phyloP scores from a whole-genome alignment of 1,140 invertebrate species.

The Musca domestica region DNA sequence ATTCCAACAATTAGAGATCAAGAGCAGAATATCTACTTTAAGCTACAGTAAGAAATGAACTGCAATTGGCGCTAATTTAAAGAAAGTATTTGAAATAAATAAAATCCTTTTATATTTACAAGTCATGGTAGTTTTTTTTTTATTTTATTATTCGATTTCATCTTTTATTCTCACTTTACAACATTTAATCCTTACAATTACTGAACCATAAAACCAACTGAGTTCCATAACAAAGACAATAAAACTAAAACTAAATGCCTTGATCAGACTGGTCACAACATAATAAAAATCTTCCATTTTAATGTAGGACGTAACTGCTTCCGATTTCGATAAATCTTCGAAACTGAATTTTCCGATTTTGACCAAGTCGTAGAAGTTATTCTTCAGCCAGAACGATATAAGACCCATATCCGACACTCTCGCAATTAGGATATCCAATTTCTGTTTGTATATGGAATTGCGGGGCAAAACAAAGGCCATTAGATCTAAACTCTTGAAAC shows the following conservation, averaged over 20 bases:
- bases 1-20: no score
- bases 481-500: neutral
- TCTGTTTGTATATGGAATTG: neutral
- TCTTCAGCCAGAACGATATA: neutral
- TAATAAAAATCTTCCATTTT: neutral
- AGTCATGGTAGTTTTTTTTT: no score
- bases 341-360: slow-evolving; percentile 3
- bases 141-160: neutral
- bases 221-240: neutral
- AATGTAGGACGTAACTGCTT: neutral
- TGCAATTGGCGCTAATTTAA: no score
- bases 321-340: neutral
- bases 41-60: no score
- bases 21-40: no score
- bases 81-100: no score
- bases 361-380: slow-evolving; percentile 12
- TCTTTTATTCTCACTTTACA: slow-evolving; percentile 1
- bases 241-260: slow-evolving; percentile 2
- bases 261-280: neutral
- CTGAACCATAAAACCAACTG: neutral
- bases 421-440: neutral
- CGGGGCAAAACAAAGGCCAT: slow-evolving; percentile 2
- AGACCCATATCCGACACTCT: slow-evolving; percentile 7
- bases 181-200: neutral
- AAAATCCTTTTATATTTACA: no score